Evolutionary conservation across 2,113 vertebrate genomes (phyloP), one percentile per base, ranked within the genome.

Genomic region (Erythrocercus mccallii): DNA sequence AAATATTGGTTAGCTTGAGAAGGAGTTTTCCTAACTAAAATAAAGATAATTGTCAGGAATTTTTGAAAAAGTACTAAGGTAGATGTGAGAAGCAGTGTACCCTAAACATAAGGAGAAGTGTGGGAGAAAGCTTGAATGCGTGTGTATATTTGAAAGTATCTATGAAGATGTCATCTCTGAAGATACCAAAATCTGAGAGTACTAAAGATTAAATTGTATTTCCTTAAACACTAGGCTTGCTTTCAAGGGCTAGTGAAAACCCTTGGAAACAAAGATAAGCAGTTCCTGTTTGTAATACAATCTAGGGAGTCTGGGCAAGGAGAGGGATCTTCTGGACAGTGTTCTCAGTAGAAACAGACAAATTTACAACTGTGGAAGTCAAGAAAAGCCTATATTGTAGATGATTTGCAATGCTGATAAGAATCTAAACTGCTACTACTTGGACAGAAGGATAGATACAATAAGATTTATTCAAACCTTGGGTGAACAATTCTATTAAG

Each of bases 251-350:
- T n/a, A n/a, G 8, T n/a, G 58, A 77, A 86, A 82, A 42, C 6
- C 16, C 10, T 86, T 89, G 54, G 42, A 94, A 90, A 62, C 13
- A 62, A 82, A 58, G 15, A 64, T 18, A 72, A 88, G 27, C 5
- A 31, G 4, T 44, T 70, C 33, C 27, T 28, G 5, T 57, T 70
- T n/a, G n/a, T n/a, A n/a, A n/a, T n/a, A n/a, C n/a, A 65, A 58
- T 28, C 22, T 48, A 35, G 21, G 15, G 35, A 45, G 8, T 57
- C 74, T 42, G 19, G 38, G 21, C 4, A 76, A 62, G 80, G 7
- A 71, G 35, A 30, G 5, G 16, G 3, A 53, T 45, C 21, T 56
- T 12, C 19, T 6, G 20, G 35, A 4, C 0, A 1, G 2, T 47
- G 16, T 44, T n/a, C 33, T 76, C 24, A 27, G 47, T 12, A 53